Conservation (phyloP, 2,113 vertebrate genomes). For the Carassius auratus region DNA sequence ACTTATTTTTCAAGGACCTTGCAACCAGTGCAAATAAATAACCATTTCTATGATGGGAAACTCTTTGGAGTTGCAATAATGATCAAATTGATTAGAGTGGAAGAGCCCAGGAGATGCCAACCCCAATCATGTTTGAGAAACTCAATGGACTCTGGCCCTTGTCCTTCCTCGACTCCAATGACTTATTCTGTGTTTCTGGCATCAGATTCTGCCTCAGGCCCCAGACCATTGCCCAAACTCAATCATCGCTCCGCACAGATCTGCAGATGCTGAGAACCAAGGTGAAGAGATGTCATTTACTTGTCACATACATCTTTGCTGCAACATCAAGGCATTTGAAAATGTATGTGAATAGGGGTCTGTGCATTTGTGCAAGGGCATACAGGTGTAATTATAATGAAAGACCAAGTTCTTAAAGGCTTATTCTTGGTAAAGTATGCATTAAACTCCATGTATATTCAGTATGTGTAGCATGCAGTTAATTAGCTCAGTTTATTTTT, state of each 20-base stretch:
- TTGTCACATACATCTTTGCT: not conserved
- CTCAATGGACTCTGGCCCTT: not conserved
- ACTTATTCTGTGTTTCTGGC: not conserved
- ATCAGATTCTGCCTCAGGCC: constrained; percentile 54
- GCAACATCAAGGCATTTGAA: not conserved
- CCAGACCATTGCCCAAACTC: constrained; percentile 44
- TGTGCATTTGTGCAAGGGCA: not conserved
- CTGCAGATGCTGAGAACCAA: constrained; percentile 43
- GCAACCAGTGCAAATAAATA: constrained; percentile 24
- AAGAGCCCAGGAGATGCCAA: constrained; percentile 8
- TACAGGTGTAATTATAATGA: not conserved
- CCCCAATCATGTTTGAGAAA: constrained; percentile 29
- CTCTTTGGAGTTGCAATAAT: constrained; percentile 36
- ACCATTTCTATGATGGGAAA: constrained; percentile 29
- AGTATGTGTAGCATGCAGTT: not conserved
- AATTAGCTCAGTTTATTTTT: not conserved
- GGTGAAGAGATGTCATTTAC: constrained; percentile 68
- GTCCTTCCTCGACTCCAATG: not conserved
- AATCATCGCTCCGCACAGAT: constrained; percentile 67
- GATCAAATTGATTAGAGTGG: constrained; percentile 27
- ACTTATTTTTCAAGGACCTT: constrained; percentile 27
- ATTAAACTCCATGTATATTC: not conserved
- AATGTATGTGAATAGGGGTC: not conserved
- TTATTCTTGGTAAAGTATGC: not conserved
- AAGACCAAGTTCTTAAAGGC: not conserved